These are phyloP conservation scores for Cephus rjabovi DNA, from an alignment of 2,888 invertebrate species.

Conservation along the genomic window DNA sequence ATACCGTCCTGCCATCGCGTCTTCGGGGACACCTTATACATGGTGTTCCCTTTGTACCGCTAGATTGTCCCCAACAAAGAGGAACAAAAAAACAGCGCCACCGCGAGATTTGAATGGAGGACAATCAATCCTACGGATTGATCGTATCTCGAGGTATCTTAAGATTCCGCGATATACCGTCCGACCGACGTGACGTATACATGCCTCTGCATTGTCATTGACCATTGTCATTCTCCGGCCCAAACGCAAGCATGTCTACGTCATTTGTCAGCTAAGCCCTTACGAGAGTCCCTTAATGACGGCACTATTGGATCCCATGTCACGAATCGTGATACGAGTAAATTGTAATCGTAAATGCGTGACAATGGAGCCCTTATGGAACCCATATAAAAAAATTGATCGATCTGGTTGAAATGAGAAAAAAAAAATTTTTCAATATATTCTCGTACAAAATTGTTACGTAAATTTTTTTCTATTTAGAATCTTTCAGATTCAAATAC, in stretches of 20 bases:
- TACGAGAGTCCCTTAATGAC: constrained; percentile 15
- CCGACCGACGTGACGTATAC: constrained; percentile 38
- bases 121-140: constrained; percentile 49
- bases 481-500: neutral
- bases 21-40: constrained; percentile 29
- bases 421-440: neutral
- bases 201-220: constrained; percentile 46
- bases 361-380: neutral
- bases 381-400: neutral
- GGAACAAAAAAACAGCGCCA: constrained; percentile 28
- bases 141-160: constrained; percentile 48
- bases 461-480: too few relatives aligned
- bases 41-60: constrained; percentile 16
- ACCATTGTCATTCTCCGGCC: constrained; percentile 38
- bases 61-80: constrained; percentile 33
- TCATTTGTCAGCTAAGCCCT: constrained; percentile 18
- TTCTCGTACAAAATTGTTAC: too few relatives aligned
- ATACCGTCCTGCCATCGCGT: neutral
- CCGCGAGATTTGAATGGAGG: constrained; percentile 46
- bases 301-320: constrained; percentile 5
- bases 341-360: neutral
- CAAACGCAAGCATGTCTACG: constrained; percentile 4
- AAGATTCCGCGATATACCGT: constrained; percentile 47
- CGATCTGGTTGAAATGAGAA: neutral
- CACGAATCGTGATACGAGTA: constrained; percentile 17